Base-by-base conservation (phyloP, 2,797 vertebrate genomes). In the Sebastes paucispinis region DNA sequence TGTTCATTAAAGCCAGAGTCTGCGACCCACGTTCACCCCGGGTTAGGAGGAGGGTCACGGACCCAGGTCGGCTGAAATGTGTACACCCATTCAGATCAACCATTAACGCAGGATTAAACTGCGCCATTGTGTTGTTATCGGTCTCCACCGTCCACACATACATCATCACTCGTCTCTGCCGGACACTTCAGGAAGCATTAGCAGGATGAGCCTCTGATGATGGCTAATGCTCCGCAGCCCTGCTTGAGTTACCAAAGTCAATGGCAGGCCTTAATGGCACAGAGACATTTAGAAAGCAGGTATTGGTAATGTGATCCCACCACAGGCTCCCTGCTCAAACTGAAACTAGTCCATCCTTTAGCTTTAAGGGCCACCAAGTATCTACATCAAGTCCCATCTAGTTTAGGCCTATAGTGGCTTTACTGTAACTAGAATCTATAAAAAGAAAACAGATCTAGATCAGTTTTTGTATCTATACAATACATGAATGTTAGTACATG, bases 241-340 rank as follows among this genome's bases (percentile, higher is more conserved):
- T 84, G 76, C 91, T 94, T 82, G 80, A 52, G 87, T 94, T 92
- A 92, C 91, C 69, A n/a, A 57, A 75, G 87, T 83, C 91, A 87
- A 87, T 80, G 76, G 79, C 34, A 29, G 70, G 78, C 73, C 77
- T 82, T 92, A 91, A 93, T 90, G 88, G 90, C 78, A 79, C 83
- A 78, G 43, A 93, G 80, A 84, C 87, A 82, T 89, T 94, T 88
- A 89, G 86, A 89, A 80, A 90, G 86, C 89, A 89, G 85, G 86
- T 89, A 92, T 79, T 85, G 84, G 93, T 94, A 93, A 93, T 90
- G 55, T 88, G 90, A 94, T 82, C 85, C 59, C 63, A 50, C 72
- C 63, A 57, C 73, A 8, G 57, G 25, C 70, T 86, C 77, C 8
- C 67, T 31, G 78, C 71, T 81, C 81, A 32, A 55, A 69, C 72